Percentiles rank a stretch among this genome's conserved stretches.
phyloP scores from a whole-genome alignment of 2,888 invertebrate species.

The Hermaeophaga mercurialis region DNA sequence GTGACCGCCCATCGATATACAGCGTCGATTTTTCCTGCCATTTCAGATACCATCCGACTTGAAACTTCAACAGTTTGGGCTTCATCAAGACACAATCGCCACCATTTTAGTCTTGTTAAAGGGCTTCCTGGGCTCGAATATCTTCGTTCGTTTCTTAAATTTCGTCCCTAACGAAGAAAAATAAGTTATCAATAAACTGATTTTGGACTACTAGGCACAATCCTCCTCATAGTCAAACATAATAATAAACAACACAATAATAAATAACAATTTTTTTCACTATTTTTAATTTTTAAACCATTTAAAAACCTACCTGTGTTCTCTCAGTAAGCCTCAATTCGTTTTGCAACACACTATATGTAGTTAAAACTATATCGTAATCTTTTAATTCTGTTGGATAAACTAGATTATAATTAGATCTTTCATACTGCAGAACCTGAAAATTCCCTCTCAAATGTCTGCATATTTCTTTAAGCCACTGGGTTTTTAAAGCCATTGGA shows the following conservation, averaged over 20 bases:
- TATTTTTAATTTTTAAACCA: no score
- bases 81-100: conserved; percentile 79
- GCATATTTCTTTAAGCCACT: conserved; percentile 75
- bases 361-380: conserved; percentile 75
- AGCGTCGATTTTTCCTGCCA: conserved; percentile 65
- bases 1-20: conserved; percentile 76
- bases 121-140: conserved; percentile 70
- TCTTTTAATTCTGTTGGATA: conserved; percentile 67
- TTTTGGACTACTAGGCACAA: no score
- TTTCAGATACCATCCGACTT: conserved; percentile 63
- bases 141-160: conserved; percentile 60
- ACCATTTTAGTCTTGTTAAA: conserved; percentile 72
- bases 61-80: conserved; percentile 78
- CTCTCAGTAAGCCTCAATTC: conserved; percentile 68
- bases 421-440: conserved; percentile 63
- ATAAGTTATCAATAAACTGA: no score
- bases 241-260: no score
- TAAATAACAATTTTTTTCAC: no score
- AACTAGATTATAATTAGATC: conserved; percentile 58
- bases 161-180: conserved; percentile 32
- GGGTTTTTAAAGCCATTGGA: conserved; percentile 68
- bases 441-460: conserved; percentile 64
- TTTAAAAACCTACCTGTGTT: conserved; percentile 53
- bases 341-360: conserved; percentile 67
- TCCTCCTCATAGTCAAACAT: no score